A percentile compares a stretch with the other conserved stretches of the same genome.
Evolutionary conservation across 2,113 vertebrate genomes (phyloP).

Genomic region (Pampusana beccarii): DNA sequence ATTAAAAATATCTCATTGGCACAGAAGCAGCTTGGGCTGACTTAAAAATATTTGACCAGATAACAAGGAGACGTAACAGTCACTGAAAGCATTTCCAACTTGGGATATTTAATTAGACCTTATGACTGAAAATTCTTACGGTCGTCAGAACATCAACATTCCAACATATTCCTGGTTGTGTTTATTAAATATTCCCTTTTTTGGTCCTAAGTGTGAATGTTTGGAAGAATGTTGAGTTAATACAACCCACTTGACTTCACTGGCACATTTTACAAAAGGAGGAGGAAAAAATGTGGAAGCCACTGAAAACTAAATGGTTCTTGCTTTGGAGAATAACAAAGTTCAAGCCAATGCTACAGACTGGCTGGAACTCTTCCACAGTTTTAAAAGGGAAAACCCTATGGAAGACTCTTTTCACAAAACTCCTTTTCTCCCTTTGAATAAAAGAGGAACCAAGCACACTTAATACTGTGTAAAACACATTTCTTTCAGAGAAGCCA

Average conservation of each 20-base stretch:
- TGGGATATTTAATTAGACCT: constrained; percentile 28
- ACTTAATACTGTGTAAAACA: constrained; percentile 29
- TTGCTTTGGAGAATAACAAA: constrained; percentile 55
- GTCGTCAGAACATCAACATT: constrained; percentile 38
- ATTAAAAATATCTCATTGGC: not conserved
- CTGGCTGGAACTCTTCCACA: constrained; percentile 38
- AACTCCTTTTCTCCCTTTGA: constrained; percentile 21
- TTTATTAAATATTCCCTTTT: constrained; percentile 64
- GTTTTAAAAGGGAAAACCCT: constrained; percentile 31
- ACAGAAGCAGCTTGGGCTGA: not conserved
- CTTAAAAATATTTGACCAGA: constrained; percentile 15
- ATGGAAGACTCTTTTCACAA: constrained; percentile 37
- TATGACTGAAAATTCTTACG: constrained; percentile 45
- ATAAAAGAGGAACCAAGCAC: constrained; percentile 9
- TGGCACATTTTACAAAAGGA: constrained; percentile 42
- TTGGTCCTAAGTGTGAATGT: constrained; percentile 44
- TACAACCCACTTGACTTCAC: constrained; percentile 46
- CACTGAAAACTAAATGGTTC: constrained; percentile 48
- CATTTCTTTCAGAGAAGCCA: constrained; percentile 43
- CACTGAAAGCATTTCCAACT: constrained; percentile 4
- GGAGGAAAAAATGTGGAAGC: constrained; percentile 52
- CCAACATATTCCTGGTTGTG: constrained; percentile 34
- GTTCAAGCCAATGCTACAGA: constrained; percentile 31
- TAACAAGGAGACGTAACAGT: not conserved
- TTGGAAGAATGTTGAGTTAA: constrained; percentile 44